phyloP scores from a whole-genome alignment of 1,140 invertebrate species.

The Drosophila ananassae region DNA sequence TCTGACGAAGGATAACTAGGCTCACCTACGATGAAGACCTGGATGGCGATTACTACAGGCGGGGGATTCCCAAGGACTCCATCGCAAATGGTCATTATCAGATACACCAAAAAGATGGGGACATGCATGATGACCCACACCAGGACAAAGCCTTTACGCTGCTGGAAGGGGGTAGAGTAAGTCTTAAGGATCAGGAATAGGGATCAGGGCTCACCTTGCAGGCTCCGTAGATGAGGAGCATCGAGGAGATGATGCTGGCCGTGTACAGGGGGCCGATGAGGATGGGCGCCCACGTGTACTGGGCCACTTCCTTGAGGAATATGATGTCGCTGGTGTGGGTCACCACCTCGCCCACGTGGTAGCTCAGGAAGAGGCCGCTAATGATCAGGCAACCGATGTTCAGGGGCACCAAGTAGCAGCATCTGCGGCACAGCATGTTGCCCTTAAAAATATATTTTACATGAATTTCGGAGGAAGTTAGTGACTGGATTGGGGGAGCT shows the following conservation, averaged over 20 bases:
- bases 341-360: slow-evolving; percentile 43
- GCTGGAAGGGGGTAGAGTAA: slow-evolving; percentile 3
- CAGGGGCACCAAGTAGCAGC: slow-evolving; percentile 41
- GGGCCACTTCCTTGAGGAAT: slow-evolving; percentile 37
- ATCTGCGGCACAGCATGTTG: slow-evolving; percentile 6
- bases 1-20: background rate
- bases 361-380: slow-evolving; percentile 23
- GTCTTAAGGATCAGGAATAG: background rate
- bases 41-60: slow-evolving; percentile 2
- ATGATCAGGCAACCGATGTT: slow-evolving; percentile 37
- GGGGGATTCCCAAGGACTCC: background rate
- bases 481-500: too few relatives aligned
- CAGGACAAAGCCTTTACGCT: slow-evolving; percentile 24
- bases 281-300: slow-evolving; percentile 19
- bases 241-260: slow-evolving; percentile 25
- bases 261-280: slow-evolving; percentile 25
- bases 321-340: slow-evolving; percentile 25
- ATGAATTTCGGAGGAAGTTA: slow-evolving; percentile 26
- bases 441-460: background rate
- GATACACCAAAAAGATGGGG: slow-evolving; percentile 12
- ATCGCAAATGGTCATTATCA: slow-evolving; percentile 16
- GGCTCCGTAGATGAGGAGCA: slow-evolving; percentile 34
- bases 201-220: slow-evolving; percentile 32
- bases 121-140: slow-evolving; percentile 34
- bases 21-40: slow-evolving; percentile 26